A percentile compares a stretch with the other conserved stretches of the same genome.
Conservation (phyloP, 2,113 vertebrate species). For the Felis chaus region DNA sequence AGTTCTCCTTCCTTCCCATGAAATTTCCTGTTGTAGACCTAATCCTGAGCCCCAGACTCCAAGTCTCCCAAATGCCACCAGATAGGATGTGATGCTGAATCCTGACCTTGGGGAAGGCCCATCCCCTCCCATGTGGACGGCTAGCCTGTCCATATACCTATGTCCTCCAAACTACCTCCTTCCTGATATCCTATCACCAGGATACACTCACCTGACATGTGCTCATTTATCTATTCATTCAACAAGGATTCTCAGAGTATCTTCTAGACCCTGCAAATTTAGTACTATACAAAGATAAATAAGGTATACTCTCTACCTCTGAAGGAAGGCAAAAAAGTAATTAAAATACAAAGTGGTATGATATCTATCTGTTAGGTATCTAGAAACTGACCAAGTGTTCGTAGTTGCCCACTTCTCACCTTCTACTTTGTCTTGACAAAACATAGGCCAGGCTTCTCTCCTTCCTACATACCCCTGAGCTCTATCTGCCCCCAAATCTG, state of each 20-base stretch:
- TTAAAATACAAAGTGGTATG: not conserved
- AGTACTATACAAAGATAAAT: not conserved
- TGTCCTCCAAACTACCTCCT: not conserved
- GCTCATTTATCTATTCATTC: not conserved
- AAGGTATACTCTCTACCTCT: not conserved
- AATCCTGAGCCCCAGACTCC: not conserved
- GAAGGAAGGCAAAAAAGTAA: conserved; percentile 7
- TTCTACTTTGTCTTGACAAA: not conserved
- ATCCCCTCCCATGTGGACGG: not conserved
- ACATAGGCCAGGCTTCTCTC: not conserved
- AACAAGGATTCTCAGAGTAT: not conserved
- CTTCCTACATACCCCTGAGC: not conserved
- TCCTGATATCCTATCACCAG: not conserved
- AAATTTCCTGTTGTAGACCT: not conserved
- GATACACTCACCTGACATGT: not conserved
- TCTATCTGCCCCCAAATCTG: not conserved
- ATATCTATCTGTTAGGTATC: not conserved
- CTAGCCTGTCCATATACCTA: not conserved
- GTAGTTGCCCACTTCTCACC: not conserved
- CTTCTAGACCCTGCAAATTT: not conserved
- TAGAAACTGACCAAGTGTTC: not conserved
- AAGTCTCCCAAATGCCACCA: not conserved
- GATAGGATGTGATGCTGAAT: not conserved
- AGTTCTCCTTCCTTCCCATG: not conserved
- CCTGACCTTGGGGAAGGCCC: not conserved